These are phyloP conservation scores for Leucoraja erinaceus DNA, from an alignment of 2,113 vertebrate species.

Conservation along the genomic window DNA sequence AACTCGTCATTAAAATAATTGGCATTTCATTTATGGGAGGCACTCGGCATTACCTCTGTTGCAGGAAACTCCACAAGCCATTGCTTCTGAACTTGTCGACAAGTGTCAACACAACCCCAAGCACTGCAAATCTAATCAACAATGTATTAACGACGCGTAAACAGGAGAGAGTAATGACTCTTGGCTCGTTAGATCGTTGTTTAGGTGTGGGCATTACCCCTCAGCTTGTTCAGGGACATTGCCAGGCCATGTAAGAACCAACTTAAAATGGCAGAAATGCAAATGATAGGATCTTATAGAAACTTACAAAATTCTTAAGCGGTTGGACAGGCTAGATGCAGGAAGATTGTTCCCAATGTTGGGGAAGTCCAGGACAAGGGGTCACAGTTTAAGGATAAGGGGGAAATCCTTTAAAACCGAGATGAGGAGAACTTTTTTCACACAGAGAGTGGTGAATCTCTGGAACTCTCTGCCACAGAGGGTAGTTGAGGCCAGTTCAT, in stretches of 20 bases:
- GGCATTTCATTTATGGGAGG: constrained; percentile 18
- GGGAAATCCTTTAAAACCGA: too few relatives aligned
- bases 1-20: constrained; percentile 9
- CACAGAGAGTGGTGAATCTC: too few relatives aligned
- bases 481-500: too few relatives aligned
- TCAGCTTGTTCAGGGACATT: background rate
- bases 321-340: too few relatives aligned
- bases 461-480: too few relatives aligned
- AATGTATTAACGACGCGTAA: background rate
- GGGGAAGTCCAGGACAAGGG: too few relatives aligned
- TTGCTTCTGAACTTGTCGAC: constrained; percentile 11
- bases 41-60: background rate
- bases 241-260: background rate
- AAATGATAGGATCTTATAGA: too few relatives aligned
- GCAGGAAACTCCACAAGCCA: background rate
- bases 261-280: background rate
- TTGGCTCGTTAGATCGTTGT: background rate
- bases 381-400: too few relatives aligned
- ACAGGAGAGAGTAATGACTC: background rate
- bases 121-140: background rate
- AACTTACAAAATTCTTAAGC: too few relatives aligned
- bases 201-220: background rate
- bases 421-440: too few relatives aligned
- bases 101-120: background rate
- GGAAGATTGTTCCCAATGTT: too few relatives aligned